phyloP scores from a whole-genome alignment of 2,113 vertebrate species.

The Pelecanoides urinatrix region DNA sequence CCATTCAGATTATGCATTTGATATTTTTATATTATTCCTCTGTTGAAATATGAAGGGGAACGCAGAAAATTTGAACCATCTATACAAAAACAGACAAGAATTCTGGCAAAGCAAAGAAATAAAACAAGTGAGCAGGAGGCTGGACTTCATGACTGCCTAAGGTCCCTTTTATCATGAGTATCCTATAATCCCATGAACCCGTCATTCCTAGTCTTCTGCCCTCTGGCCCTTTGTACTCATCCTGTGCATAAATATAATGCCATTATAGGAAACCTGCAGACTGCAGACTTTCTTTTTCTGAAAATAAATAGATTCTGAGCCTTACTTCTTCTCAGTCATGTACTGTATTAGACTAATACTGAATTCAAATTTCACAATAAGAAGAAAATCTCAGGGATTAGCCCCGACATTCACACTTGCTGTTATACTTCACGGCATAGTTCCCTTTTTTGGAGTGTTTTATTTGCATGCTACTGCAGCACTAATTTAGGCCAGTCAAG shows the following conservation, averaged over 20 bases:
- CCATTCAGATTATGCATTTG: background rate
- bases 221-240: background rate
- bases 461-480: background rate
- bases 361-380: background rate
- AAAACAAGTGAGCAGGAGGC: background rate
- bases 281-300: background rate
- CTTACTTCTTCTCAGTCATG: background rate
- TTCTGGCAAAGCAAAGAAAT: background rate
- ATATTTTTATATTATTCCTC: background rate
- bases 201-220: background rate
- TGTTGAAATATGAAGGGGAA: background rate
- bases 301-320: background rate
- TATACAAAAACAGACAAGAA: background rate
- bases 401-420: background rate
- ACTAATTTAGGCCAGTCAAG: background rate
- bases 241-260: background rate
- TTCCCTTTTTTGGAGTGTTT: background rate
- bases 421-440: background rate
- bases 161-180: background rate
- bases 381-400: background rate
- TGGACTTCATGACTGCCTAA: background rate
- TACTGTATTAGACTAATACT: background rate
- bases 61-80: background rate
- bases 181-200: background rate
- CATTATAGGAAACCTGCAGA: background rate